Base-by-base conservation (phyloP, 2,888 invertebrate species). In the Sympetrum striolatum region DNA sequence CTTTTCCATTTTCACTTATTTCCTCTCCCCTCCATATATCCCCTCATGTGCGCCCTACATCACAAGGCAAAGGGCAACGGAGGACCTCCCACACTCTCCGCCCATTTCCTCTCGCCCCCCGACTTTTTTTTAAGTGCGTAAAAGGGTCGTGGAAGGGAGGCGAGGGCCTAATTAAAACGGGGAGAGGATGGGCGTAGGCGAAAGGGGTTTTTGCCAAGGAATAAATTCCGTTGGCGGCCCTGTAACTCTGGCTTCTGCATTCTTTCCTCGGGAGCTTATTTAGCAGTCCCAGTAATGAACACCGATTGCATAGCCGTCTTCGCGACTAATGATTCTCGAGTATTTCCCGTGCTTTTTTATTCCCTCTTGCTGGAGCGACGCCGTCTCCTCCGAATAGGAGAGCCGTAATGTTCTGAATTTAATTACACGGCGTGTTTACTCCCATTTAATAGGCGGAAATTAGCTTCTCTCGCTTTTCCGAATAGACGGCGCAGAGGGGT, bases 401-500 rank as follows among this genome's bases (percentile, higher is more conserved):
- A 58, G 35, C 53, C 58, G 48, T 53, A 82, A 82, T 82, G 81
- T 82, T 82, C 53, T 53, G 82, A 82, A 82, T 82, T 82, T 82
- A 82, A 82, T 82, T 82, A 82, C 82, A 82, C 82, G 82, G 82
- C 82, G 82, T 82, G 82, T 82, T 82, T 82, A 82, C 82, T 82
- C 82, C 82, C 82, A 35, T 82, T 82, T 82, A 82, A 82, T 82
- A 58, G 82, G 22, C 82, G 58, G 82, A 82, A 82, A 82, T 82
- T 82, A 82, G 82, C 82, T 82, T 82, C 82, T 58, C 58, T 58
- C 58, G 58, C 82, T 82, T 82, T 58, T 82, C 53, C 58, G 58
- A 60, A 82, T 31, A 82, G 82, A 31, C 58, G 58, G 58, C 25
- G 73, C 31, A 4, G 8, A 14, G 81, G 25, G 53, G 53, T 53